phyloP scores from a whole-genome alignment of 1,140 invertebrate genomes.

The Euwallacea fornicatus region DNA sequence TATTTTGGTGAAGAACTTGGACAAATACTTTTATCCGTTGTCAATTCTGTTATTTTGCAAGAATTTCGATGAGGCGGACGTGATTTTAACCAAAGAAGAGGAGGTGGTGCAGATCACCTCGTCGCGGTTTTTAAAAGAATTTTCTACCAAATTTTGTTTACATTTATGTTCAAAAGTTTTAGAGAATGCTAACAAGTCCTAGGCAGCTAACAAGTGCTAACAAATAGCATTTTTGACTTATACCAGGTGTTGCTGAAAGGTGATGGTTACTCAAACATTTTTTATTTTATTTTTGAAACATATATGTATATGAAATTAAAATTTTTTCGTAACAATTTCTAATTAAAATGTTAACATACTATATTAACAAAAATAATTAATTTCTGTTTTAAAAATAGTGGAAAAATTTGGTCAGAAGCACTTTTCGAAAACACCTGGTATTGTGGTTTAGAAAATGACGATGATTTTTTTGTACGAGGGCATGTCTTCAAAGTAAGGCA shows the following conservation, averaged over 20 bases:
- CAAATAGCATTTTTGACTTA: background rate
- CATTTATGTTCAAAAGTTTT: conserved; percentile 54
- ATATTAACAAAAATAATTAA: background rate
- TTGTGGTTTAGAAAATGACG: too few species aligned
- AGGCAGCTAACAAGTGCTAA: too few species aligned
- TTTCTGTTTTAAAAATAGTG: too few species aligned
- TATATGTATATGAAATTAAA: background rate
- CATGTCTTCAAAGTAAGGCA: too few species aligned
- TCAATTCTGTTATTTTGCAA: conserved; percentile 56
- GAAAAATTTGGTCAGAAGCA: too few species aligned
- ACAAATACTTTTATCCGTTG: conserved; percentile 56
- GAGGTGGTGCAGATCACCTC: conserved; percentile 42
- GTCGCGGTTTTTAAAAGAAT: conserved; percentile 52
- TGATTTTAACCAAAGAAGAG: conserved; percentile 44
- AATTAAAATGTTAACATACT: background rate
- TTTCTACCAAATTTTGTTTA: conserved; percentile 54
- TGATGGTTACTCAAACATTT: background rate
- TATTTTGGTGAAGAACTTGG: conserved; percentile 55
- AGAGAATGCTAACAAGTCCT: conserved; percentile 52
- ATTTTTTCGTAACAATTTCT: background rate
- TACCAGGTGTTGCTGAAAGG: background rate
- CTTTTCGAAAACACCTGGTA: too few species aligned
- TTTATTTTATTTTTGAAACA: background rate
- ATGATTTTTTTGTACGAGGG: too few species aligned
- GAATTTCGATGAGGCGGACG: conserved; percentile 51